Conservation (phyloP, 2,888 invertebrate genomes). For the Stenichneumon culpator region DNA sequence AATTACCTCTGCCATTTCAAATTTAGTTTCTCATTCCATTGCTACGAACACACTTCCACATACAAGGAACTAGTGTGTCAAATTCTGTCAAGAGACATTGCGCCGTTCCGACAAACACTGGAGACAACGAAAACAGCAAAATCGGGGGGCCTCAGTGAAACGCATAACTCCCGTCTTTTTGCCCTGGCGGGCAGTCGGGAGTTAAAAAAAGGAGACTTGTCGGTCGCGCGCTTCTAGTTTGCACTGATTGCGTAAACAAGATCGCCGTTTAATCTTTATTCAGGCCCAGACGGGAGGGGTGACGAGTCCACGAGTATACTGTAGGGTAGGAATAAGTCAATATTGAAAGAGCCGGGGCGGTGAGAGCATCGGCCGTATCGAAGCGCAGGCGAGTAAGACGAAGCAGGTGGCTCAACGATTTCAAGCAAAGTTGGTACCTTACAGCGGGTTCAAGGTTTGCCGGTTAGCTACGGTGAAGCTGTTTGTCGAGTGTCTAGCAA, state of each 20-base stretch:
- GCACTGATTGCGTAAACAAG: constrained; percentile 17
- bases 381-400: constrained; percentile 6
- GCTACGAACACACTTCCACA: no score
- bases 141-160: no score
- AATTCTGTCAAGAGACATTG: no score
- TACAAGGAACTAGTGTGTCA: no score
- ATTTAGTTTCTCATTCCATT: no score
- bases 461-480: constrained; percentile 53
- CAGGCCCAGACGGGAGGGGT: constrained; percentile 24
- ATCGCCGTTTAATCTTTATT: constrained; percentile 3
- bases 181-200: no score
- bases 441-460: constrained; percentile 48
- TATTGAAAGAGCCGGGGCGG: constrained; percentile 56
- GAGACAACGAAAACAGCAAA: no score
- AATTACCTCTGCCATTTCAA: no score
- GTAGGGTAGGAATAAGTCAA: constrained; percentile 53
- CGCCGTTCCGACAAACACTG: no score
- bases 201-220: neutral
- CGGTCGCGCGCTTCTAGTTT: neutral
- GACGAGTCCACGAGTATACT: constrained; percentile 53
- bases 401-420: constrained; percentile 58
- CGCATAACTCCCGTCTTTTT: no score
- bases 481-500: constrained; percentile 65
- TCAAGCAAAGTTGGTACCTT: constrained; percentile 61
- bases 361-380: neutral